These are phyloP conservation scores for Amniataba percoides DNA, from an alignment of 2,797 vertebrate species.

Conservation along the genomic window DNA sequence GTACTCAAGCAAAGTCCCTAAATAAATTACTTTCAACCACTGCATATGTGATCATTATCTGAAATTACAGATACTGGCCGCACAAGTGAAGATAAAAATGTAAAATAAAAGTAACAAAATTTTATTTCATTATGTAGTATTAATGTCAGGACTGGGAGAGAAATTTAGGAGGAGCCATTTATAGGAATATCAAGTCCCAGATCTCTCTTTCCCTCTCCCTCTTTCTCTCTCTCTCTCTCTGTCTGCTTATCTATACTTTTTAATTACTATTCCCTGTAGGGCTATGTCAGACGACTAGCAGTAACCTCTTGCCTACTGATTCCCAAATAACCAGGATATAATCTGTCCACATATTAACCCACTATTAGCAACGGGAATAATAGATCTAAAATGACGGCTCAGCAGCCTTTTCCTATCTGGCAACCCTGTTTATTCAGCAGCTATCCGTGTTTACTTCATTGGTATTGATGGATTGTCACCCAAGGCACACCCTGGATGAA, in stretches of 20 bases:
- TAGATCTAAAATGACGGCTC: conserved; percentile 8
- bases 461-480: conserved; percentile 38
- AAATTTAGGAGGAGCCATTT: not conserved
- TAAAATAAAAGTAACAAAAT: not conserved
- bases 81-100: not conserved
- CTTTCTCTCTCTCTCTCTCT: conserved; percentile 7
- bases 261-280: conserved; percentile 1
- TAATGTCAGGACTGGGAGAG: not conserved
- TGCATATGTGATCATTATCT: not conserved
- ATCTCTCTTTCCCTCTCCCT: conserved; percentile 13
- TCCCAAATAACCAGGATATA: conserved; percentile 4
- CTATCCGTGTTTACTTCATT: conserved; percentile 27
- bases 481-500: conserved; percentile 11
- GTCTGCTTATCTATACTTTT: conserved; percentile 4
- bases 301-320: not conserved
- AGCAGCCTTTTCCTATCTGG: not conserved
- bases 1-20: too few species aligned
- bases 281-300: not conserved
- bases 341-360: conserved; percentile 6
- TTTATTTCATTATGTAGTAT: not conserved
- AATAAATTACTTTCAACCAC: not conserved
- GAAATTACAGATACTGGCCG: not conserved
- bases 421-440: conserved; percentile 8
- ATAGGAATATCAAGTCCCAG: not conserved
- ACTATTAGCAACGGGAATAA: not conserved